A percentile compares a stretch with the other conserved stretches of the same genome.
phyloP scores from a whole-genome alignment of 1,140 invertebrate genomes.

The Triops longicaudatus region DNA sequence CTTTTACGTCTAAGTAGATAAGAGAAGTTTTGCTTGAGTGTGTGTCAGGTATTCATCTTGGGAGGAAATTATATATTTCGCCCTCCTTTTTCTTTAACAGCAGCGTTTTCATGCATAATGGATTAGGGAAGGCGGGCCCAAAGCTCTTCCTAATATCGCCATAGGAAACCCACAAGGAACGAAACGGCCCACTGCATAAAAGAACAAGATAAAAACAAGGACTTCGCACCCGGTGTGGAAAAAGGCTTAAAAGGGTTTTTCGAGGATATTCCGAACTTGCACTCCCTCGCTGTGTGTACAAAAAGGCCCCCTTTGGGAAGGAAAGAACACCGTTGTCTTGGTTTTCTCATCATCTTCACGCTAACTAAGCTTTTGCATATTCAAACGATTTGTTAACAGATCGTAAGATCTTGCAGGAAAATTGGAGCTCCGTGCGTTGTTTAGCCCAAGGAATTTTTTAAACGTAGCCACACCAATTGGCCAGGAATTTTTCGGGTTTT shows the following conservation, averaged over 20 bases:
- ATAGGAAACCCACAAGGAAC: no score
- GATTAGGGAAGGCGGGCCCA: neutral
- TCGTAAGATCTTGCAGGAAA: neutral
- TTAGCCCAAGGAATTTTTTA: no score
- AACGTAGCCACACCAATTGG: neutral
- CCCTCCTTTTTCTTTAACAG: neutral
- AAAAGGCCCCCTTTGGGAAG: neutral
- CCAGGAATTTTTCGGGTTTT: neutral
- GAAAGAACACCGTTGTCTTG: neutral
- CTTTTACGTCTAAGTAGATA: neutral
- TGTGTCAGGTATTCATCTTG: neutral
- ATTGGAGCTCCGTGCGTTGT: neutral
- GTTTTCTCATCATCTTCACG: neutral
- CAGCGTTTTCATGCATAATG: conserved; percentile 15
- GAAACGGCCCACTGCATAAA: no score
- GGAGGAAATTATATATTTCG: neutral
- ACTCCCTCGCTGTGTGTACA: neutral
- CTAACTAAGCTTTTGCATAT: neutral
- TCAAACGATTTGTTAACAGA: neutral
- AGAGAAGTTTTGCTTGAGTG: neutral
- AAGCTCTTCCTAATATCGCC: neutral
- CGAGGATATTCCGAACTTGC: neutral
- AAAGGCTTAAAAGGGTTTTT: neutral
- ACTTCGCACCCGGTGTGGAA: neutral
- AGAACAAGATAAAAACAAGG: no score